These are phyloP conservation scores for Muscicapa striata DNA, from an alignment of 2,797 vertebrate species.

Conservation along the genomic window DNA sequence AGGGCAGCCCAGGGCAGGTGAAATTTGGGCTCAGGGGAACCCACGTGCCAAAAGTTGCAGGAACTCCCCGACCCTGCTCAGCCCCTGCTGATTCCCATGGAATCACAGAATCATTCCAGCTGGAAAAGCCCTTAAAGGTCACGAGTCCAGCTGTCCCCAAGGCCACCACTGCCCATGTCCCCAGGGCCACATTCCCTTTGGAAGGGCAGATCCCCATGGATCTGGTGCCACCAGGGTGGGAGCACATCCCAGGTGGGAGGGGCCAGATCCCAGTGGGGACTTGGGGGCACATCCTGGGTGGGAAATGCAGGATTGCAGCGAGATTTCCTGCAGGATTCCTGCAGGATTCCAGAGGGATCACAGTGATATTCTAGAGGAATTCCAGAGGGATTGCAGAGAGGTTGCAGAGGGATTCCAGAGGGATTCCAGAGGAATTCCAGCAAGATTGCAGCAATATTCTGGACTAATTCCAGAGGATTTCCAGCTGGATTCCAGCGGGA, in stretches of 20 bases:
- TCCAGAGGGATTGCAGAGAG: neutral
- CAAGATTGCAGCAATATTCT: too few species aligned
- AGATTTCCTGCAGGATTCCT: too few species aligned
- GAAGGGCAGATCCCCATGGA: fast-evolving
- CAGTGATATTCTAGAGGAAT: too few species aligned
- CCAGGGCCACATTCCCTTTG: fast-evolving
- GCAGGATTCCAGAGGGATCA: neutral
- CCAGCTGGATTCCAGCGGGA: neutral
- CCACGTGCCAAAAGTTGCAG: fast-evolving
- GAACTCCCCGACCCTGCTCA: too few species aligned
- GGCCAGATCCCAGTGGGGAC: fast-evolving
- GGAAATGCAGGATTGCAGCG: neutral
- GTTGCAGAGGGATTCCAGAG: too few species aligned
- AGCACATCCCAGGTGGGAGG: fast-evolving
- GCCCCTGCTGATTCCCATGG: neutral
- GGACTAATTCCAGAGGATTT: too few species aligned
- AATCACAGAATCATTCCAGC: fast-evolving
- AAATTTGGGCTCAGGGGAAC: neutral
- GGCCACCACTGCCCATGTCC: fast-evolving
- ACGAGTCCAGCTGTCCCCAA: fast-evolving
- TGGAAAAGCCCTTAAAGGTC: neutral
- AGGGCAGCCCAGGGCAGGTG: neutral
- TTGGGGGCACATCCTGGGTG: fast-evolving
- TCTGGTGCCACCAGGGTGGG: neutral
- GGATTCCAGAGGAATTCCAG: neutral